Evolutionary conservation across 2,888 invertebrate genomes (phyloP), one percentile per base, ranked within the genome.

Genomic region (Miltochrista miniata): DNA sequence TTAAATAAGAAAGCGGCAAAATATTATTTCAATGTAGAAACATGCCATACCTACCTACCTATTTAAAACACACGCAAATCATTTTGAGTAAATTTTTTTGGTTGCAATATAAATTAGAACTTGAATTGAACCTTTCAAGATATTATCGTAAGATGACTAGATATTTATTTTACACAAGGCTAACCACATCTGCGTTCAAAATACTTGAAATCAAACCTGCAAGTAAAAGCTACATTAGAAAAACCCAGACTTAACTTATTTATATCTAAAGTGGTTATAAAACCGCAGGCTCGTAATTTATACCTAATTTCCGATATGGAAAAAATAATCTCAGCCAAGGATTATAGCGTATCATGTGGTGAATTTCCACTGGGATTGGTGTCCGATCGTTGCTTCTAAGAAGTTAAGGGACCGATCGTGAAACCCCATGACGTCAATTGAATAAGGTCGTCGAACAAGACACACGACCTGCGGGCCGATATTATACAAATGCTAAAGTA

Each of bases 371-470:
- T 49, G n/a, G 33, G 24, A 45, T 34, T 43, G 30, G 12, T 40
- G 34, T 37, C 54, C 13, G 44, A 15, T 13, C 33, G 30, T 47
- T 34, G n/a, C 9, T 64, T 68, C 64, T 57, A 8, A 15, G 61
- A 59, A 68, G 39, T 48, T 8, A n/a, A 33, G 35, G 48, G 50
- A 33, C 18, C 42, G 46, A 10, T 46, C 45, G 65, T 62, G 52
- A 67, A 62, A 43, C 61, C 72, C 76, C 59, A 72, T 77, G 79
- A 78, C 79, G 79, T 76, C 73, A 77, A 66, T 55, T 50, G 50
- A 39, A 53, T 56, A 61, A 59, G 59, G 48, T 47, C 47, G 46
- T 3, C 54, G 59, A 48, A 48, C 48, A 46, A 8, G 14, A 43
- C 38, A 36, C 24, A 33, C 33, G 31, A 24, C 10, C 13, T 29